Percentiles rank a stretch among this genome's conserved stretches.
These are phyloP conservation scores for Anoplolepis gracilipes DNA, from an alignment of 1,140 invertebrate species.

Conservation along the genomic window DNA sequence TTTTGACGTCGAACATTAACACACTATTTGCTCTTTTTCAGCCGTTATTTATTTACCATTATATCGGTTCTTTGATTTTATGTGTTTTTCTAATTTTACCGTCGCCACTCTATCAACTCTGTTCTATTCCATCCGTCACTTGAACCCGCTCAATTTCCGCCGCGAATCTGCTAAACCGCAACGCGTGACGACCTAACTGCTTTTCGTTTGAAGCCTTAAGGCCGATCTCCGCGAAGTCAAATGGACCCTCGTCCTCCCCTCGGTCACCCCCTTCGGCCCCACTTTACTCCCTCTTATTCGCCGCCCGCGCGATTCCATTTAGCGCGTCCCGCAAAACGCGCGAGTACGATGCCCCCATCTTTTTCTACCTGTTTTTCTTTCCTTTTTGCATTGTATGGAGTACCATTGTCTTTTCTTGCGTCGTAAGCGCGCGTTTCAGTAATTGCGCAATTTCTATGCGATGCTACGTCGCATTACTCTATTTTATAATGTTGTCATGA, in stretches of 20 bases:
- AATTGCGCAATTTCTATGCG: slow-evolving; percentile 31
- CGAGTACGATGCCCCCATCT: slow-evolving; percentile 48
- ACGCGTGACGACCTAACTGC: slow-evolving; percentile 81
- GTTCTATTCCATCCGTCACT: slow-evolving; percentile 52
- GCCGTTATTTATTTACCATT: slow-evolving; percentile 12
- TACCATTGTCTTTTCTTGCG: not conserved
- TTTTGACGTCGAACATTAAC: too few species aligned
- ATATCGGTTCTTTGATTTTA: not conserved
- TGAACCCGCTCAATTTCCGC: slow-evolving; percentile 78
- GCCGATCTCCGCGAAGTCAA: slow-evolving; percentile 55
- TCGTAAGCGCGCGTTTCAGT: not conserved
- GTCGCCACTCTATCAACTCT: slow-evolving; percentile 52
- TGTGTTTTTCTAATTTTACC: slow-evolving; percentile 1
- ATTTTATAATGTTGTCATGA: not conserved
- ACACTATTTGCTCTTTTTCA: not conserved
- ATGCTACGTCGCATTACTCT: not conserved
- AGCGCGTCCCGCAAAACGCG: slow-evolving; percentile 54
- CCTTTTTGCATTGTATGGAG: not conserved
- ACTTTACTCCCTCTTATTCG: slow-evolving; percentile 47
- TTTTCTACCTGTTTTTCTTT: slow-evolving; percentile 12
- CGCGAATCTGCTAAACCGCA: slow-evolving; percentile 75
- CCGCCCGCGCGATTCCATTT: slow-evolving; percentile 63
- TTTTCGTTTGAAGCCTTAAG: slow-evolving; percentile 80
- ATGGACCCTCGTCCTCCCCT: slow-evolving; percentile 31
- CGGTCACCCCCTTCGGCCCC: not conserved